Evolutionary conservation across 1,140 invertebrate species (phyloP).

Genomic region (Anastrepha ludens): DNA sequence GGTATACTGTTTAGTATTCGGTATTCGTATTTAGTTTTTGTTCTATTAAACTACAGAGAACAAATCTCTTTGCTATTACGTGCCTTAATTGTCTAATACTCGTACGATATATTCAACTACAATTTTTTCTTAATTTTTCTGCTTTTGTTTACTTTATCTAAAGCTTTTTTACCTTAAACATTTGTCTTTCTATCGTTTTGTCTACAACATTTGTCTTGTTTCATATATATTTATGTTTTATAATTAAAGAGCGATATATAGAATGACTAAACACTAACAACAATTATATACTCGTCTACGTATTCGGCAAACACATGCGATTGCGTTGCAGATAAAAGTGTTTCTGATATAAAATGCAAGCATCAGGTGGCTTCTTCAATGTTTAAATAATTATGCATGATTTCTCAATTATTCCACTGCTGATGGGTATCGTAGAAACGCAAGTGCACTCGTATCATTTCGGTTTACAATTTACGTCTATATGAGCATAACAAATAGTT

Average conservation of each 20-base stretch:
- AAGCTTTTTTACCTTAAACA: background rate
- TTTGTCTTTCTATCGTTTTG: background rate
- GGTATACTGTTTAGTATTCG: background rate
- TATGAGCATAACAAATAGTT: too few relatives aligned
- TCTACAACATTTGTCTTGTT: conserved; percentile 14
- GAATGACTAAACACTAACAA: background rate
- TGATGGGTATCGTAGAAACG: background rate
- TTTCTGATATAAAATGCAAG: too few relatives aligned
- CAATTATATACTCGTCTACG: conserved; percentile 2
- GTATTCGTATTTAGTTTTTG: background rate
- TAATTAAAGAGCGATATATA: background rate
- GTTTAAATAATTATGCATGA: too few relatives aligned
- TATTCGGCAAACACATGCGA: background rate
- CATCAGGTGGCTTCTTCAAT: too few relatives aligned
- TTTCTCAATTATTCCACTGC: background rate
- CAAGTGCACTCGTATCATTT: background rate
- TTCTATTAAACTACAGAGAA: background rate
- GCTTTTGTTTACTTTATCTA: background rate
- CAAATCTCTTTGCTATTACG: background rate
- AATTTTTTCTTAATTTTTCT: background rate
- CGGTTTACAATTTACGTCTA: background rate
- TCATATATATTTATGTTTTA: background rate
- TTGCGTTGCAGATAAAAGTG: background rate
- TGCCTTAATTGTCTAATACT: background rate
- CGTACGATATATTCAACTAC: too few relatives aligned